phyloP scores from a whole-genome alignment of 1,140 invertebrate species.

The Lethocerus indicus region DNA sequence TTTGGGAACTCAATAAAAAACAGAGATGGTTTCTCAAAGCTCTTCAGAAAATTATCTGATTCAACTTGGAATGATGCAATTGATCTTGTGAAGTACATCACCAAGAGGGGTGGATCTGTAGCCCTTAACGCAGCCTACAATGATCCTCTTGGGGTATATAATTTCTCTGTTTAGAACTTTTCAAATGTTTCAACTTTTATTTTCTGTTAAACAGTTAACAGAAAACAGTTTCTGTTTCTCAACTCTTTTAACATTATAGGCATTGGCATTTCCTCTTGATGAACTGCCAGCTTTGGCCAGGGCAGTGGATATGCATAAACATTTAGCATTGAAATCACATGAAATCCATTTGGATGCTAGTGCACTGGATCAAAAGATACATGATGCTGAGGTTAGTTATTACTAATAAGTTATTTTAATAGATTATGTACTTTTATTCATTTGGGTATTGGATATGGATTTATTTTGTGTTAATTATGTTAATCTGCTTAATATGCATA shows the following conservation, averaged over 20 bases:
- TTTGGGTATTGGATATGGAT: too few relatives aligned
- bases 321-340: conserved; percentile 44
- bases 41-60: conserved; percentile 57
- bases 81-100: conserved; percentile 54
- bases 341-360: conserved; percentile 38
- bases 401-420: too few relatives aligned
- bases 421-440: too few relatives aligned
- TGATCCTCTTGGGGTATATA: not conserved
- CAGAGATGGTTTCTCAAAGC: conserved; percentile 52
- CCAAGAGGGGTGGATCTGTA: conserved; percentile 44
- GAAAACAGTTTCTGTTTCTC: conserved; percentile 3
- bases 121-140: conserved; percentile 22
- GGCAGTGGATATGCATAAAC: conserved; percentile 54
- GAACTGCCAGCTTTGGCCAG: conserved; percentile 40
- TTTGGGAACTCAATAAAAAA: conserved; percentile 61
- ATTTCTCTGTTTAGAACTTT: not conserved
- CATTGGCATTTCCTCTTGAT: conserved; percentile 10
- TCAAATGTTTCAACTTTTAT: not conserved
- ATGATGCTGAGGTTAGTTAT: conserved; percentile 39
- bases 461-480: not conserved
- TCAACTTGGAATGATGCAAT: conserved; percentile 53
- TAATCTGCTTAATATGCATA: not conserved
- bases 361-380: conserved; percentile 22
- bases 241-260: conserved; percentile 3
- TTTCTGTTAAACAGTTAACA: not conserved